Base-by-base conservation (phyloP, 2,888 invertebrate species). In the Amiota minor region DNA sequence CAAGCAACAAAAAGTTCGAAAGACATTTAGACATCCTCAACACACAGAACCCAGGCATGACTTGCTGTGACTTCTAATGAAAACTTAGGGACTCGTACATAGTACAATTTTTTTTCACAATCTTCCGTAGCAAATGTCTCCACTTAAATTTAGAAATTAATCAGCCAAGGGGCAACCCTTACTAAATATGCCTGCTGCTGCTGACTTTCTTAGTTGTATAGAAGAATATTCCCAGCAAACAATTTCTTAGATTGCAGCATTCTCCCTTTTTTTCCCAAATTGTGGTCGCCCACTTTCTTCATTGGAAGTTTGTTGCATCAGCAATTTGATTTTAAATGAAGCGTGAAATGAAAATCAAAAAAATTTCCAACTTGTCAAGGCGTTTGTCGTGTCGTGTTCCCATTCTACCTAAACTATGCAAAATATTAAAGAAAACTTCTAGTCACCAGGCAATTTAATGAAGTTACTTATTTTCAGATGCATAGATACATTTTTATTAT, bases 81-180 rank as follows among this genome's bases (percentile, higher is more conserved):
- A 59, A 23, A 35, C 4, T 6, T 35, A 35, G 6, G 23, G 6
- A 6, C 6, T 35, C 1, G 23, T 35, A 2, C 35, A 6, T 35
- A 35, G 35, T 35, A 35, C 35, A 35, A 35, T 35, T 6, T 35
- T 35, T 4, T 23, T 35, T 35, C 6, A 35, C 35, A 35, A 35
- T 35, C 6, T 4, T 35, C 6, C 35, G 35, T 35, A 78, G 71
- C 85, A 68, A 83, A 83, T 83, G 83, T 84, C 84, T 84, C 75
- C 75, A 77, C 75, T 85, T 83, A 83, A 83, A 85, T 83, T 83
- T 83, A 83, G 83, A 83, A 84, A 84, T 82, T 83, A 83, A 83
- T 83, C 83, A 84, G 79, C 20, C 2, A 35, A 35, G 35, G 6
- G 35, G 79, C 59, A 20, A 16, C 59, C 11, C 18, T 11, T 59